These are phyloP conservation scores for Crypturellus undulatus DNA, from an alignment of 2,113 vertebrate genomes.

Conservation along the genomic window DNA sequence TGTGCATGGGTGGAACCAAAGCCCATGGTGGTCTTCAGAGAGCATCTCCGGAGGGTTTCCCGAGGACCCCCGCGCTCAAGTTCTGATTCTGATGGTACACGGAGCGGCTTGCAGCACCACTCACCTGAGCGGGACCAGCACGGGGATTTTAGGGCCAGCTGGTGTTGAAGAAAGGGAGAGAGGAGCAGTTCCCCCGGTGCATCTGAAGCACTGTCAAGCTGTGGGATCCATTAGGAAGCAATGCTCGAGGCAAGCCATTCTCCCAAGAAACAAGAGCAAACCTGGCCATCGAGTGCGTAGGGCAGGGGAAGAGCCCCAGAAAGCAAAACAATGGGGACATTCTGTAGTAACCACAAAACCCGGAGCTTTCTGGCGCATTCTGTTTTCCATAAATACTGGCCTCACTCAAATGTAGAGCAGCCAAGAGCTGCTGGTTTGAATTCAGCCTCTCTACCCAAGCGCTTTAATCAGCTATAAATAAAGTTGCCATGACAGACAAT, in stretches of 20 bases:
- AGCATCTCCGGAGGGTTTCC: not conserved
- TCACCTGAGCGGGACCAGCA: not conserved
- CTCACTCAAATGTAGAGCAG: not conserved
- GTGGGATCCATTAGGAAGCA: constrained; percentile 6
- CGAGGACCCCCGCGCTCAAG: not conserved
- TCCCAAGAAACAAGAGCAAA: constrained; percentile 44
- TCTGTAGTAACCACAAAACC: constrained; percentile 59
- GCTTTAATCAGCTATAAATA: constrained; percentile 37
- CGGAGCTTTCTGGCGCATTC: constrained; percentile 38
- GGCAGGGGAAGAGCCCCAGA: not conserved
- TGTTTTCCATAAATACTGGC: constrained; percentile 64
- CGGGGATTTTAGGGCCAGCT: not conserved
- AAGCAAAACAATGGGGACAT: constrained; percentile 55
- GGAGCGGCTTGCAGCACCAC: not conserved
- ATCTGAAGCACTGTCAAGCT: not conserved
- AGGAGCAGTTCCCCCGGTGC: not conserved
- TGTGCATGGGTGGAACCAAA: rapidly evolving
- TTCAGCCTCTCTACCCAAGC: not conserved
- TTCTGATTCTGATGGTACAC: not conserved
- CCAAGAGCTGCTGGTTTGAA: constrained; percentile 45
- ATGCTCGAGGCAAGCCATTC: constrained; percentile 16
- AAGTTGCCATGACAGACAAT: constrained; percentile 16
- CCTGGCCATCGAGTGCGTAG: constrained; percentile 28
- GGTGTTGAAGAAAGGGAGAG: not conserved
- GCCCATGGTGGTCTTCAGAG: not conserved